Conservation (phyloP, 2,113 vertebrate genomes). For the Antigone vipio region DNA sequence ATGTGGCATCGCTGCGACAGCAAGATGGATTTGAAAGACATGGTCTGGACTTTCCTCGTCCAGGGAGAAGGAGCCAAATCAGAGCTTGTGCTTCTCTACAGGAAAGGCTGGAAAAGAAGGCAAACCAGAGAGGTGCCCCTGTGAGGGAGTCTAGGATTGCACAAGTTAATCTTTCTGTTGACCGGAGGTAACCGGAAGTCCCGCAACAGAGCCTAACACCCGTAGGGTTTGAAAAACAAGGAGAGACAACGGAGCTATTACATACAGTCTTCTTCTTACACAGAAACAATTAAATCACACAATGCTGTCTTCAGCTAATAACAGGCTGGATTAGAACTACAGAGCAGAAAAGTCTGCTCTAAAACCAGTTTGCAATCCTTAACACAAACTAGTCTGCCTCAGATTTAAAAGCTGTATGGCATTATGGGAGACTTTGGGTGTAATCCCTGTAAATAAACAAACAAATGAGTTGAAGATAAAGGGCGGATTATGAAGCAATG, state of each 20-base stretch:
- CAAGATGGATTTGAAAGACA: not conserved
- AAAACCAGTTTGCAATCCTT: not conserved
- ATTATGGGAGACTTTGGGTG: not conserved
- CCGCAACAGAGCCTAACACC: not conserved
- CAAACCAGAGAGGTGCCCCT: not conserved
- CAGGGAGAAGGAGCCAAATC: not conserved
- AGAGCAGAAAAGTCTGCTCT: conserved; percentile 19
- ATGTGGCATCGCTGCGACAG: not conserved
- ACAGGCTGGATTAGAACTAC: not conserved
- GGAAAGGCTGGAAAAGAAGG: not conserved
- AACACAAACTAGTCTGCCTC: not conserved
- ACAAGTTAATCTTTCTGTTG: not conserved
- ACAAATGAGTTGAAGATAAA: not conserved
- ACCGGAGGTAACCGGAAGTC: not conserved
- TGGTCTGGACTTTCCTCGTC: not conserved
- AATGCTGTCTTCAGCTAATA: not conserved
- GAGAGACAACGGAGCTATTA: not conserved
- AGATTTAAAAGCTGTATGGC: not conserved
- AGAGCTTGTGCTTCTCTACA: not conserved
- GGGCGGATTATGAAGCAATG: not conserved
- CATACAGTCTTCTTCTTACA: not conserved
- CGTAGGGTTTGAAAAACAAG: not conserved
- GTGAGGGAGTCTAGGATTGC: not conserved
- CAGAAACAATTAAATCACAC: not conserved
- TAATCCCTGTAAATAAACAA: not conserved